Conservation (phyloP, 2,888 invertebrate species). For the Gandaritis pyraliata region DNA sequence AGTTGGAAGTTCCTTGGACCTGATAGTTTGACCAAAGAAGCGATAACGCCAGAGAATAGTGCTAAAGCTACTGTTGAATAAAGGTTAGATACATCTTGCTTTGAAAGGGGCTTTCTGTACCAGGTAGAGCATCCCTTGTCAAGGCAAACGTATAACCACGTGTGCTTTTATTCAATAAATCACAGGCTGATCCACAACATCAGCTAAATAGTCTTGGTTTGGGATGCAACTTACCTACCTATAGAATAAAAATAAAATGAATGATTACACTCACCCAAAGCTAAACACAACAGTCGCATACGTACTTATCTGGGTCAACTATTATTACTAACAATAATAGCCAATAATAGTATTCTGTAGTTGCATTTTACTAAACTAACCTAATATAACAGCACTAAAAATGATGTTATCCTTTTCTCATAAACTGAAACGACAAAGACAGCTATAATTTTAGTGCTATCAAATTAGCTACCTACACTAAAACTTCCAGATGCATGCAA, state of each 20-base stretch:
- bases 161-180: slow-evolving; percentile 70
- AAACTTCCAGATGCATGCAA: too few species aligned
- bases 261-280: too few species aligned
- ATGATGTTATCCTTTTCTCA: too few species aligned
- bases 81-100: slow-evolving; percentile 64
- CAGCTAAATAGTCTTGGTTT: slow-evolving; percentile 21
- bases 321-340: too few species aligned
- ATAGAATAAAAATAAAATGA: neutral
- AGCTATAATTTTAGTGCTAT: too few species aligned
- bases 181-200: slow-evolving; percentile 52
- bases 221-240: slow-evolving; percentile 24
- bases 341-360: too few species aligned
- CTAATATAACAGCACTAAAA: too few species aligned
- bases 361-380: too few species aligned
- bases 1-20: neutral
- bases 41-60: neutral
- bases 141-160: slow-evolving; percentile 65
- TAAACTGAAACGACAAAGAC: too few species aligned
- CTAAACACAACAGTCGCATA: too few species aligned
- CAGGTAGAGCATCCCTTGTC: slow-evolving; percentile 78
- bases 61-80: slow-evolving; percentile 64
- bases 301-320: too few species aligned
- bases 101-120: slow-evolving; percentile 64
- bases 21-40: neutral
- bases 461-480: too few species aligned